These are phyloP conservation scores for Chaunax sp. DNA, from an alignment of 2,797 vertebrate species.

Conservation along the genomic window DNA sequence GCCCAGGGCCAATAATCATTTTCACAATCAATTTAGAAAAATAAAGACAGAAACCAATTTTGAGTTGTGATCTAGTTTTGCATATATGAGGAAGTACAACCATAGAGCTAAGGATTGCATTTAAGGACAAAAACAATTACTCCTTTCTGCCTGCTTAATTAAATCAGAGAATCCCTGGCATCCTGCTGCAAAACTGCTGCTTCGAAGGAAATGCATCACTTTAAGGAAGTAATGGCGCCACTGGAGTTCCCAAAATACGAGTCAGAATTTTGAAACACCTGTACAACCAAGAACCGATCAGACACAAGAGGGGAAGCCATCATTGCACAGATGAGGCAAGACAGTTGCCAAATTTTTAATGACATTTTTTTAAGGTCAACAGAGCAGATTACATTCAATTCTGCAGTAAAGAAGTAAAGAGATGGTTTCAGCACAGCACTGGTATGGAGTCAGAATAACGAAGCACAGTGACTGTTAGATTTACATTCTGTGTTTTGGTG, in stretches of 20 bases:
- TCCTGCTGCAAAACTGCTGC: too few species aligned
- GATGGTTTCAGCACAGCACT: too few species aligned
- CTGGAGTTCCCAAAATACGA: too few species aligned
- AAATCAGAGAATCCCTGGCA: background rate
- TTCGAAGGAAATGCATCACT: too few species aligned
- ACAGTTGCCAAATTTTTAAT: constrained; percentile 19
- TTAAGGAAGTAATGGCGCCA: too few species aligned
- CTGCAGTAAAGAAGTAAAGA: background rate
- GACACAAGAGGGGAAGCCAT: background rate
- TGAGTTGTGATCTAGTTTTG: background rate
- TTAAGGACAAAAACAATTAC: background rate
- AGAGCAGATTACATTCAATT: background rate
- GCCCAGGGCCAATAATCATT: background rate
- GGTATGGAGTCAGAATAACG: background rate
- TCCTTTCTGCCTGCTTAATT: background rate
- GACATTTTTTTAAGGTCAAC: background rate
- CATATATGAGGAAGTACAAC: background rate
- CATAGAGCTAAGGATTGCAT: background rate
- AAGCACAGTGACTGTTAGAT: background rate
- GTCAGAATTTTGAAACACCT: background rate
- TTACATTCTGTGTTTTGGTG: background rate
- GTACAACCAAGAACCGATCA: background rate
- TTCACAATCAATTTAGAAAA: too few species aligned
- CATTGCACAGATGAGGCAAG: constrained; percentile 4
- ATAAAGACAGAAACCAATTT: background rate